Evolutionary conservation across 2,113 vertebrate species (phyloP).

Genomic region (Burhinus bistriatus): DNA sequence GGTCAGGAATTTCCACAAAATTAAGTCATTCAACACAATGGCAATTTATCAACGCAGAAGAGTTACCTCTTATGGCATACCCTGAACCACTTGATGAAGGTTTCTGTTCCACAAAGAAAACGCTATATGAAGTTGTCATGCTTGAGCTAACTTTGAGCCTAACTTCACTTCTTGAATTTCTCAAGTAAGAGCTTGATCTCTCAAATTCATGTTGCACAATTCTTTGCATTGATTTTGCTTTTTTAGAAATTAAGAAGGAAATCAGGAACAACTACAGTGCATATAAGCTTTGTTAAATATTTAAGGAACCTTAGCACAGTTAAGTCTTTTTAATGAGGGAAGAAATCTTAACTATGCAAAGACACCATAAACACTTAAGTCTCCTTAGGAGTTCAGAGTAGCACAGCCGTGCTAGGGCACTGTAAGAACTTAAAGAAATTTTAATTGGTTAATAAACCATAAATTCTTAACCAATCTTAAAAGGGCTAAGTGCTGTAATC

Average conservation of each 20-base stretch:
- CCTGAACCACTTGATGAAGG: neutral
- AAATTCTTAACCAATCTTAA: conserved; percentile 1
- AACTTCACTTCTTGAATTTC: neutral
- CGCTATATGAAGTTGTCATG: neutral
- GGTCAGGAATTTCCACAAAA: neutral
- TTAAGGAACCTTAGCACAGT: neutral
- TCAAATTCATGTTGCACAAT: neutral
- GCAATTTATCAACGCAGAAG: neutral
- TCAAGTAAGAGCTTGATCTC: neutral
- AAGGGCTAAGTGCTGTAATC: conserved; percentile 4
- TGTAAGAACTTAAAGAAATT: conserved; percentile 10
- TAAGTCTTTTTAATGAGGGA: neutral
- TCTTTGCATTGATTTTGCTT: neutral
- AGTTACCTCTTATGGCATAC: neutral
- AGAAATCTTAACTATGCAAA: conserved; percentile 31
- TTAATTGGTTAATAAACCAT: conserved; percentile 17
- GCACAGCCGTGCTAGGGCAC: neutral
- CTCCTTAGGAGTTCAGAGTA: neutral
- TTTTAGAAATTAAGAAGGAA: neutral
- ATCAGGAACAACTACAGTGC: neutral
- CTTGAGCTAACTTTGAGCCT: neutral
- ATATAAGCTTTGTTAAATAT: neutral
- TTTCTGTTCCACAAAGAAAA: neutral
- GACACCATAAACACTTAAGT: neutral
- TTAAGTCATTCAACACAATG: neutral